Evolutionary conservation across 2,888 invertebrate species (phyloP), one percentile per base, ranked within the genome.

Genomic region (Stramonita haemastoma): DNA sequence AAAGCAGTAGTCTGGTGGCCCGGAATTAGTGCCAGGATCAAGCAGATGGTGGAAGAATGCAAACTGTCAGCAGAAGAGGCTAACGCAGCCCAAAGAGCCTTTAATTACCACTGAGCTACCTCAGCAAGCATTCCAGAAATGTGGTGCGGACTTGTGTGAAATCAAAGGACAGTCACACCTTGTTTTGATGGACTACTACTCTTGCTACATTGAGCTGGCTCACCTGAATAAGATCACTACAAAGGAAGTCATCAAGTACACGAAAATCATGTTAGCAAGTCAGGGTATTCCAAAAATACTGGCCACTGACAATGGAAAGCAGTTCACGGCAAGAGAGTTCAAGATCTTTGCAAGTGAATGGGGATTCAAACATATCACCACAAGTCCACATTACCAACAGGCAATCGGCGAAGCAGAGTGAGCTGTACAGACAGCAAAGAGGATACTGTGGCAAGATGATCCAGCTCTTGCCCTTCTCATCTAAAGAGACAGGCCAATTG

Each of bases 1-100:
- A 70, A 84, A 2, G n/a, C 60, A 29, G 73, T 86, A 11, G 91
- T 92, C 19, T 93, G 90, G 89, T 92, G 92, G 92, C 92, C 92
- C 34, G 77, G 85, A 0, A 88, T 92, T 15, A 66, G 79, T 22
- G 83, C 22, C 8, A 90, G 91, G 17, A 90, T 92, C 15, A 46
- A 91, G 19, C 17, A 87, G 0, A 60, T n/a, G 15, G 87, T 92
- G 0, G 34, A 32, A 26, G 60, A 34, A 8, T 93, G 93, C 83
- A 1, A 46, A 56, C 89, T 92, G 92, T 66, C 88, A 77, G 32
- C 29, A 77, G 32, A n/a, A 77, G 77, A 77, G 79, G 57, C 90
- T 91, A 26, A 81, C 73, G n/a, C 90, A 91, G 34, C 60, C 85
- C 29, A 90, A 89, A 29, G 91, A 93, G 86, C 91, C 91, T 77